These are phyloP conservation scores for Oryzias melastigma DNA, from an alignment of 2,113 vertebrate species.

Conservation along the genomic window DNA sequence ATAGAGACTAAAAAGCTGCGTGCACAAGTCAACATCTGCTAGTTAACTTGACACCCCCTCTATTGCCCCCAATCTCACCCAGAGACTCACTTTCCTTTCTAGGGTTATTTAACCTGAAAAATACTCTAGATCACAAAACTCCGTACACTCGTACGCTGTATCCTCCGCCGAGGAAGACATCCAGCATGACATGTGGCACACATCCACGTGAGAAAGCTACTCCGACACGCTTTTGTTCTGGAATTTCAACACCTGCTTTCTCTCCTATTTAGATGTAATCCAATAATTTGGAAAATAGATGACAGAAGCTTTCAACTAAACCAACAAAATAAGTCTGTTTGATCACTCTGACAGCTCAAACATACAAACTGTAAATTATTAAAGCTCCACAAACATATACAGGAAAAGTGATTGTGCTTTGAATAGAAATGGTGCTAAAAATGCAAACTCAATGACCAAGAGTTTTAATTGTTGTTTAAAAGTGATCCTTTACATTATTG, in stretches of 20 bases:
- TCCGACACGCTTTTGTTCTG: constrained; percentile 4
- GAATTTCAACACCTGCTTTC: constrained; percentile 8
- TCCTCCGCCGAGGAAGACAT: constrained; percentile 50
- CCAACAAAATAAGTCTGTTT: constrained; percentile 1
- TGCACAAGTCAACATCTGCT: constrained; percentile 62
- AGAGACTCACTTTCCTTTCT: constrained; percentile 19
- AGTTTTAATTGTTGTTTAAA: no score
- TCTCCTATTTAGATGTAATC: constrained; percentile 13
- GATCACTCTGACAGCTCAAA: neutral
- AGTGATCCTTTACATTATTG: no score
- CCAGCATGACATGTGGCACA: constrained; percentile 30
- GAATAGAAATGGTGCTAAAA: no score
- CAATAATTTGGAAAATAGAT: constrained; percentile 10
- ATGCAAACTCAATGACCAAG: no score
- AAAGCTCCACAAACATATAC: no score
- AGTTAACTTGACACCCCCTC: constrained; percentile 37
- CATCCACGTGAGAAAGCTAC: constrained; percentile 19
- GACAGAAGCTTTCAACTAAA: neutral
- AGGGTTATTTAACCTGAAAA: neutral
- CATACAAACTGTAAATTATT: neutral
- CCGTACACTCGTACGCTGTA: constrained; percentile 13
- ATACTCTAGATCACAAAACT: neutral
- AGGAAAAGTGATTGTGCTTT: no score
- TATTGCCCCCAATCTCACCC: constrained; percentile 29
- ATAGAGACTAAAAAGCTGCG: constrained; percentile 1